phyloP scores from a whole-genome alignment of 2,113 vertebrate species.

The Chaenocephalus aceratus region DNA sequence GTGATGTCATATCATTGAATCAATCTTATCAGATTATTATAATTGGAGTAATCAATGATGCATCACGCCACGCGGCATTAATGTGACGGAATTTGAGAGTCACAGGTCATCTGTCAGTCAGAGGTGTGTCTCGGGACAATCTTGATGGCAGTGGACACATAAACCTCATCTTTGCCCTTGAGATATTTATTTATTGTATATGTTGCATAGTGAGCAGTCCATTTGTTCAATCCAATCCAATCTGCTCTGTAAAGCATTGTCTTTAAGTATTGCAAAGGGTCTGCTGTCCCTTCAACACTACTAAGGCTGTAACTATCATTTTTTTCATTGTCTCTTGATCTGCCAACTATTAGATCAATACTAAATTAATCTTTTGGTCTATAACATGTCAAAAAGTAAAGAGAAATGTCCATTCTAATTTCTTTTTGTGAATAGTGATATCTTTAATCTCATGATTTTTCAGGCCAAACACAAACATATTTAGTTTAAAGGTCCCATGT shows the following conservation, averaged over 20 bases:
- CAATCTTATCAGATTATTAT: not conserved
- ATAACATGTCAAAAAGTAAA: too few relatives aligned
- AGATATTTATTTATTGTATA: constrained; percentile 6
- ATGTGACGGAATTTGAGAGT: not conserved
- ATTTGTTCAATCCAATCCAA: not conserved
- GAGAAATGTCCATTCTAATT: too few relatives aligned
- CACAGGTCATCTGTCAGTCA: not conserved
- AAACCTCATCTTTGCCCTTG: constrained; percentile 46
- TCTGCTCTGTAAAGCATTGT: not conserved
- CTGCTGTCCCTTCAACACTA: not conserved
- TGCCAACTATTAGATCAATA: too few relatives aligned
- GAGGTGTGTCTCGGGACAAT: constrained; percentile 18
- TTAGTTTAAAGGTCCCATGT: too few relatives aligned
- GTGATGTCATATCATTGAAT: not conserved
- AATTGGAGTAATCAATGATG: not conserved
- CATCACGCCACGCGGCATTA: not conserved
- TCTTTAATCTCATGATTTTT: too few relatives aligned
- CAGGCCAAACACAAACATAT: too few relatives aligned
- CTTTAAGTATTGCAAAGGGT: not conserved
- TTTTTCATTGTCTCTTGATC: too few relatives aligned
- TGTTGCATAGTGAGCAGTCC: not conserved
- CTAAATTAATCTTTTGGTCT: too few relatives aligned
- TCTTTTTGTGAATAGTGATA: too few relatives aligned
- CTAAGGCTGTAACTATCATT: too few relatives aligned
- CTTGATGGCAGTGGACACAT: not conserved